Conservation (phyloP, 2,888 invertebrate genomes). For the Caenorhabditis sp. region DNA sequence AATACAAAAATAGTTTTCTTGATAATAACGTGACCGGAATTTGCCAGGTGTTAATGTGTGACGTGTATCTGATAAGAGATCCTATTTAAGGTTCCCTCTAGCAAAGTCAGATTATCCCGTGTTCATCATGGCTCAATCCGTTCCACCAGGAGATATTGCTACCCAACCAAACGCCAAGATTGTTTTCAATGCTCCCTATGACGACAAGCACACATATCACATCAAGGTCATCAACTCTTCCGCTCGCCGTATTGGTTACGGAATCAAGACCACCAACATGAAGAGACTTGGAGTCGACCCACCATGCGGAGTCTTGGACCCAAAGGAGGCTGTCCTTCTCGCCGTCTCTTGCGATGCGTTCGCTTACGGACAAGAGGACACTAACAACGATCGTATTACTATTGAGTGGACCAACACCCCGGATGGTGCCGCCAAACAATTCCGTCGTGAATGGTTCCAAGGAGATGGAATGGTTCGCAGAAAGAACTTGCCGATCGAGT, state of each 20-base stretch:
- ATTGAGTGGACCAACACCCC: constrained; percentile 57
- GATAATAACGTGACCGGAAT: too few species aligned
- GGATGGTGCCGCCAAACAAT: constrained; percentile 51
- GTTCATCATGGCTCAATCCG: too few species aligned
- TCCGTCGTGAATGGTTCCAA: constrained; percentile 61
- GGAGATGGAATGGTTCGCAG: constrained; percentile 58
- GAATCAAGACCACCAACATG: constrained; percentile 62
- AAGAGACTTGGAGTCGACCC: constrained; percentile 57
- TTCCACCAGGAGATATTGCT: too few species aligned
- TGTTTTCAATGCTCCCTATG: not conserved
- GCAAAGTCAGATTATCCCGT: too few species aligned
- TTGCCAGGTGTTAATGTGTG: too few species aligned
- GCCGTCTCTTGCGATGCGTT: constrained; percentile 37
- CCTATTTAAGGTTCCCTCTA: too few species aligned
- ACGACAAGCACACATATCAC: constrained; percentile 17
- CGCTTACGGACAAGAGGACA: constrained; percentile 45
- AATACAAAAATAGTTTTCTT: too few species aligned
- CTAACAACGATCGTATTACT: constrained; percentile 57
- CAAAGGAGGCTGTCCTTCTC: constrained; percentile 48
- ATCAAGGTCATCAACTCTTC: constrained; percentile 56
- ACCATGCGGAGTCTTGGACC: constrained; percentile 57
- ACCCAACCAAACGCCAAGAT: not conserved
- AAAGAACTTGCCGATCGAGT: constrained; percentile 33
- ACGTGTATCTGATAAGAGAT: too few species aligned
- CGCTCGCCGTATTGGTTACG: constrained; percentile 55